Conservation (phyloP, 2,888 invertebrate species). For the Ochropleura leucogaster region DNA sequence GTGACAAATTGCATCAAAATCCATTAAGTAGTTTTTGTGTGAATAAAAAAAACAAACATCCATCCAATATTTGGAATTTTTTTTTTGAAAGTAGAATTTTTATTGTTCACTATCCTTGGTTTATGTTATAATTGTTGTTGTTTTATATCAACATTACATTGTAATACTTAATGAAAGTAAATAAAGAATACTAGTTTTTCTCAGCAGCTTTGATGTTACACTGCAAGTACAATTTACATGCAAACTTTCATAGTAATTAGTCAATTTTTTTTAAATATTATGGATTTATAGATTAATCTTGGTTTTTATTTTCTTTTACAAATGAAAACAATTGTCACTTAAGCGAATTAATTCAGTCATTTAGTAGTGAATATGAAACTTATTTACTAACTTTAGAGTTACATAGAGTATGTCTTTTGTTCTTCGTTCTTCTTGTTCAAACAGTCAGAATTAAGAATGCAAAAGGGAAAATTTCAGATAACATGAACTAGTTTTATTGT, state of each 20-base stretch:
- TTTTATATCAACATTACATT: background rate
- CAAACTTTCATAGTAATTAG: background rate
- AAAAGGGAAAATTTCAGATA: slow-evolving; percentile 18
- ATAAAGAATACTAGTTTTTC: background rate
- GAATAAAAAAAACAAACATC: no score
- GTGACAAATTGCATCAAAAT: no score
- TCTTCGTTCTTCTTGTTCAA: no score
- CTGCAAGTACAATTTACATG: background rate
- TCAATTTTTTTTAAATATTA: background rate
- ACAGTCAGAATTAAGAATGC: background rate
- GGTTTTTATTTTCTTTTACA: background rate
- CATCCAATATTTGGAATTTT: background rate
- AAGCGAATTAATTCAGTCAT: background rate
- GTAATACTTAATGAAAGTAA: background rate
- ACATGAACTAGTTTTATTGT: slow-evolving; percentile 36
- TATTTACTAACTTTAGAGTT: background rate
- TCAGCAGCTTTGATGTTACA: background rate
- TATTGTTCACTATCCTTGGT: background rate
- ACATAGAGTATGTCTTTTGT: background rate
- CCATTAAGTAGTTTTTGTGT: no score
- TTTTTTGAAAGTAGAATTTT: background rate
- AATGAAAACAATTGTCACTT: background rate
- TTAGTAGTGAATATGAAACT: background rate
- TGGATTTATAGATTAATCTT: background rate
- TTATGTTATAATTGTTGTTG: background rate